These are phyloP conservation scores for Helicorthomorpha holstii DNA, from an alignment of 1,140 invertebrate species.

Conservation along the genomic window DNA sequence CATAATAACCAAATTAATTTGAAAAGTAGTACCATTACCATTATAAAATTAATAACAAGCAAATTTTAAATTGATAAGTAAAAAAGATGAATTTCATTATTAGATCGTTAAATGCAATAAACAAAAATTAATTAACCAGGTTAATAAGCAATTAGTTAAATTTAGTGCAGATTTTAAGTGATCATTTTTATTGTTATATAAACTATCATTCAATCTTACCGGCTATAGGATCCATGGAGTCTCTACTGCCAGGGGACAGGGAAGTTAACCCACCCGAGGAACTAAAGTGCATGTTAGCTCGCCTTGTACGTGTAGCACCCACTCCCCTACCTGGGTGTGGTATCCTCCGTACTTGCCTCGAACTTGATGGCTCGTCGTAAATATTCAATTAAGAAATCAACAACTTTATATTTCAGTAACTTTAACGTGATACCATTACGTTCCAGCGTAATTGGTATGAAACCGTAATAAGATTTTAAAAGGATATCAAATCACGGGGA, in stretches of 20 bases:
- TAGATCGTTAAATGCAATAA: too few relatives aligned
- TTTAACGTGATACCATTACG: neutral
- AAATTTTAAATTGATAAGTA: too few relatives aligned
- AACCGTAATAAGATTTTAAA: constrained; percentile 21
- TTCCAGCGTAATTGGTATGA: neutral
- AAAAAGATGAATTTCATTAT: too few relatives aligned
- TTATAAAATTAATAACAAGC: too few relatives aligned
- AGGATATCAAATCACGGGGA: constrained; percentile 51
- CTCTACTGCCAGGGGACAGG: constrained; percentile 54
- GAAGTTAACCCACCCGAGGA: constrained; percentile 58
- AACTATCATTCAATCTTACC: constrained; percentile 13
- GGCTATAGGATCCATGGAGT: constrained; percentile 81
- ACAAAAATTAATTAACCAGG: too few relatives aligned
- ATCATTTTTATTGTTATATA: too few relatives aligned
- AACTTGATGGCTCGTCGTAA: constrained; percentile 67
- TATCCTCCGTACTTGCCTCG: constrained; percentile 66
- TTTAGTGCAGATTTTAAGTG: too few relatives aligned
- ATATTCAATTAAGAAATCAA: constrained; percentile 34
- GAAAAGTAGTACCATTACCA: too few relatives aligned
- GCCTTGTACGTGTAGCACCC: constrained; percentile 47
- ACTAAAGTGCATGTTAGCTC: constrained; percentile 81
- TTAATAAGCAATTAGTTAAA: too few relatives aligned
- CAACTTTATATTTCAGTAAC: too few relatives aligned
- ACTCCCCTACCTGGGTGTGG: constrained; percentile 60
- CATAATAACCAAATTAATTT: too few relatives aligned